Base-by-base conservation (phyloP, 2,113 vertebrate genomes). In the Albula goreensis region DNA sequence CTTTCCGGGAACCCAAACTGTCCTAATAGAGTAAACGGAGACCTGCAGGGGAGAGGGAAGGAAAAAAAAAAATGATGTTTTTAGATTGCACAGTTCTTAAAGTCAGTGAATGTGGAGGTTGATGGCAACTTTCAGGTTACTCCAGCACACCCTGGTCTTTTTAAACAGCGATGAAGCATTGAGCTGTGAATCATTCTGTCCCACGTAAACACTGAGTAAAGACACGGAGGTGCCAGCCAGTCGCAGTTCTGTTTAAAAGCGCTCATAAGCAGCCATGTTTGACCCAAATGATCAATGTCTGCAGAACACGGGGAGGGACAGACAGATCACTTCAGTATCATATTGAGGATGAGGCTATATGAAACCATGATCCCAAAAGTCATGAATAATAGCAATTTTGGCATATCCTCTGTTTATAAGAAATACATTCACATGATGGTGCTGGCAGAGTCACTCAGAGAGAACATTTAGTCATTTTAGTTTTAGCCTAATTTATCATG, bases 221-320 rank as follows among this genome's bases (percentile, higher is more conserved):
- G 22, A 74, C 17, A n/a, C 70, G 10, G 70, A 91, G 92, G 89
- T 89, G 92, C 89, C 90, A 88, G 53, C 81, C 89, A 85, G 91
- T 86, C 85, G 86, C 80, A 84, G n/a, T 50, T 90, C 87, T 92
- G 91, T 92, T 91, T 82, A 90, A 85, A 90, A 31, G 82, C 83
- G 86, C 86, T 89, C 88, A 87, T 77, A 83, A 88, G 49, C 60
- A 56, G 15, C 90, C 91, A 85, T 85, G 90, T 49, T 53, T 22
- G 87, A 74, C 49, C 53, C 25, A 56, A 88, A 49, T 78, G 92
- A 87, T 92, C 89, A 88, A 89, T 79, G 78, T 51, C 50, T 84
- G 86, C 83, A 83, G 79, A 83, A 80, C 87, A 90, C 85, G 85
- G 91, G 89, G 85, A 87, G 89, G 90, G 91, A 88, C 89, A 31